phyloP scores from a whole-genome alignment of 1,140 invertebrate genomes.

The Drosophila willistoni region DNA sequence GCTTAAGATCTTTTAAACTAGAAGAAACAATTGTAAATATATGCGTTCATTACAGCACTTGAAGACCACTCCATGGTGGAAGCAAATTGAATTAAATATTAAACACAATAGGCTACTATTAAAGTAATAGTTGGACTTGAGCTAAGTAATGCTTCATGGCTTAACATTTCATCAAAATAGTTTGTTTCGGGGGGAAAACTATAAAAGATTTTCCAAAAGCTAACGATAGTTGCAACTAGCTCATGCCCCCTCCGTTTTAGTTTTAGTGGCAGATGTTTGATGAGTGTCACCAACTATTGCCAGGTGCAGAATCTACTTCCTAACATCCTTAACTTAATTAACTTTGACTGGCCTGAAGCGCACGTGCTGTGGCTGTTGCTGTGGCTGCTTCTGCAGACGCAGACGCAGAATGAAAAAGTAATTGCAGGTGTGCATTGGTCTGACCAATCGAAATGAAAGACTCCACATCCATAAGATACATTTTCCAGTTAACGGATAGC shows the following conservation, averaged over 20 bases:
- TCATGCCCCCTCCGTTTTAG: not conserved
- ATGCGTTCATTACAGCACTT: no score
- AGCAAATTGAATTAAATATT: no score
- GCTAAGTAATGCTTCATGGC: no score
- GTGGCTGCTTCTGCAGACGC: conserved; percentile 16
- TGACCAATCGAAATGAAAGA: conserved; percentile 47
- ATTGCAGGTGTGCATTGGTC: conserved; percentile 15
- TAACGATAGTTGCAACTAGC: not conserved
- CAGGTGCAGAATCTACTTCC: conserved; percentile 7
- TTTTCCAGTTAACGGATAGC: conserved; percentile 36
- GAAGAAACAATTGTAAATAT: no score
- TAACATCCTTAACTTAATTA: conserved; percentile 61
- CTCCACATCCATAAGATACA: conserved; percentile 17
- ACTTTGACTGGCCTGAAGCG: conserved; percentile 55
- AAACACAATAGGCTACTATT: no score
- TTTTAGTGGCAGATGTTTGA: conserved; percentile 32
- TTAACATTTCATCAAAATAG: no score
- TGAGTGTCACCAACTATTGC: conserved; percentile 21
- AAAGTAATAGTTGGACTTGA: no score
- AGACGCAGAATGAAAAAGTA: conserved; percentile 4
- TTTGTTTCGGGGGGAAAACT: no score
- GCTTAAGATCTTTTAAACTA: no score
- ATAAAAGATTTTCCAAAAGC: not conserved
- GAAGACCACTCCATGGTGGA: no score
- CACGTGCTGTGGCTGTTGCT: conserved; percentile 1